Base-by-base conservation (phyloP, 2,113 vertebrate genomes). In the Hucho hucho region DNA sequence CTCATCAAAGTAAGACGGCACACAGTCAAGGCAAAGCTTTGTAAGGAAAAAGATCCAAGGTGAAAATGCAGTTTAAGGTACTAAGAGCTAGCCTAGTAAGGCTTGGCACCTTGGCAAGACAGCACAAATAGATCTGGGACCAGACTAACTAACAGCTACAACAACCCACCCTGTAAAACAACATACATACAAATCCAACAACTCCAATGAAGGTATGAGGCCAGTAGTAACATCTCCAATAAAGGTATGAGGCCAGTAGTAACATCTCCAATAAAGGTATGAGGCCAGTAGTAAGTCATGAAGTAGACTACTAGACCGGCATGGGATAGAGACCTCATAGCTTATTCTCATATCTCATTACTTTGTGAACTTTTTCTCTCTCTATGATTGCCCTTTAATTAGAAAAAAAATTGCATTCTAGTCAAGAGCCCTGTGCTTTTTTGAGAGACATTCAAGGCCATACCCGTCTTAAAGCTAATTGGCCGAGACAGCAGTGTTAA, bases 51-150 rank as follows among this genome's bases (percentile, higher is more conserved):
- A 61, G 37, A 80, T 68, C 72, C 76, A 79, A 49, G 12, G 43
- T 74, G 69, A 56, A 32, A 72, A 84, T 82, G 80, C 79, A 83
- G 58, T 77, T 78, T 84, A 22, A 74, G 75, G n/a, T n/a, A 56
- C 56, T 49, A 77, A 53, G 13, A 14, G 47, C 47, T 53, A 53
- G 16, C 47, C 47, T 3, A 18, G 47, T 14, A 53, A 53, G 16
- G 47, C 47, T 53, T 4, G 47, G 14, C 13, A 53, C 47, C 16
- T 13, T 14, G 47, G 37, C 37, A 43, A 43, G 37, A 11, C 37
- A 43, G 37, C 37, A 53, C 47, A 53, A 13, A 53, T 3, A 16
- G 13, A 53, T 53, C 47, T 53, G 47, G 47, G 13, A 49, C 47
- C 61, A 76, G 26, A 16, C 28, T 53, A 70, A 61, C n/a, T 49